Base-by-base conservation (phyloP, 2,888 invertebrate species). In the Torymus tubicola region DNA sequence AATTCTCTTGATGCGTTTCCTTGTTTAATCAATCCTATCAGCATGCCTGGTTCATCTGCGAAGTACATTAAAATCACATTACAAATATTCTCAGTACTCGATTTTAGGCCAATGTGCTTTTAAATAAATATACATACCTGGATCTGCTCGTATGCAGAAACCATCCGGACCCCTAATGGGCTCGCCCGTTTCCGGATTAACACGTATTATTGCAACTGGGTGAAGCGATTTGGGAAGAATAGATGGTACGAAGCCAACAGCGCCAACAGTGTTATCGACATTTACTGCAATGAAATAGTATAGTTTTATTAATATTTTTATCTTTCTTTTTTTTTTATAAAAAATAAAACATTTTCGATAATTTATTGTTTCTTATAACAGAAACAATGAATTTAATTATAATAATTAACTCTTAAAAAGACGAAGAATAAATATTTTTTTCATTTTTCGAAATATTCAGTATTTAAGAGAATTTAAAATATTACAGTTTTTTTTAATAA, bases 131-230 rank as follows among this genome's bases (percentile, higher is more conserved):
- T 65, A 70, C 78, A 10, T 80, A 90, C 90, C 87, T 81, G 85
- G 86, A 76, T 88, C 86, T 11, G 88, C 86, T 80, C 90, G 82
- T 84, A 94, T 92, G 87, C 99, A 99, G 5, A 99, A 92, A 10
- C 99, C 99, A 84, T 94, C 92, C 0, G 94, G 92, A 85, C 96
- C 94, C 81, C 99, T 92, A 2, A 99, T 91, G 0, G 98, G 97
- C 86, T 98, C 97, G 0, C 97, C 97, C 0, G 96, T 97, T 21
- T 94, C 93, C 69, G 94, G 95, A 91, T 99, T 95, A 1, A 98
- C 96, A 88, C 95, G 95, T 85, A 99, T 96, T 83, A 99, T 94
- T 1, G 97, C 96, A 63, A 99, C 97, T 0, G 99, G 99, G 91
- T 99, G 98, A 63, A 98, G 93, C 63, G 90, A 91, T 61, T 93